A percentile compares a stretch with the other conserved stretches of the same genome.
These are phyloP conservation scores for Priocnemis perturbator DNA, from an alignment of 2,888 invertebrate genomes.

Conservation along the genomic window DNA sequence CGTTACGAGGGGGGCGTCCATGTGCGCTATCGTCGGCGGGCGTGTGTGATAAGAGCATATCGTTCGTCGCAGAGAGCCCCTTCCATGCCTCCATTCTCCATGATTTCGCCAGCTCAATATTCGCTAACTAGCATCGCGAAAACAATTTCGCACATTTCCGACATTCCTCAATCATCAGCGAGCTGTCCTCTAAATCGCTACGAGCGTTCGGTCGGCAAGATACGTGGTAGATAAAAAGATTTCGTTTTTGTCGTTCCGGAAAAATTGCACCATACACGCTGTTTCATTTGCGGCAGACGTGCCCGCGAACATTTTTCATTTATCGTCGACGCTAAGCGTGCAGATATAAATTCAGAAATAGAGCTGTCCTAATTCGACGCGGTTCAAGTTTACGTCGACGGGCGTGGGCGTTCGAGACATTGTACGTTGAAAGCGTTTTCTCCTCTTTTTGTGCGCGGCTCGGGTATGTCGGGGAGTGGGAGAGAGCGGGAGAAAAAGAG, in stretches of 20 bases:
- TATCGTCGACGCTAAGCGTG: too few relatives aligned
- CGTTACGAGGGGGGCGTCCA: slow-evolving; percentile 52
- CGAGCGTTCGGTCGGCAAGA: too few relatives aligned
- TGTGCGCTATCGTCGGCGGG: slow-evolving; percentile 49
- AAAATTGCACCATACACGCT: too few relatives aligned
- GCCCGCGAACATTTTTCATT: too few relatives aligned
- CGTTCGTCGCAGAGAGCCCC: slow-evolving; percentile 29
- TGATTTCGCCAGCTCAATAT: neutral
- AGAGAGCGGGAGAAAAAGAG: slow-evolving; percentile 22
- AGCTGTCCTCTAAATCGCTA: too few relatives aligned
- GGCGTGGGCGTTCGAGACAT: too few relatives aligned
- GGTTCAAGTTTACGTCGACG: too few relatives aligned
- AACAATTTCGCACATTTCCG: neutral
- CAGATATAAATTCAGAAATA: too few relatives aligned
- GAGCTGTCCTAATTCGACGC: neutral
- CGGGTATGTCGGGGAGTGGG: neutral
- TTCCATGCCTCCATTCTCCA: slow-evolving; percentile 22
- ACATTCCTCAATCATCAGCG: too few relatives aligned
- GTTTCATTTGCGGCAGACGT: too few relatives aligned
- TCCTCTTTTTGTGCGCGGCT: neutral
- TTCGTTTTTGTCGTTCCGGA: too few relatives aligned
- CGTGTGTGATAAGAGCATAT: slow-evolving; percentile 52
- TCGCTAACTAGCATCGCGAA: neutral
- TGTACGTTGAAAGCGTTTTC: too few relatives aligned
- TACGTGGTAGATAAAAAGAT: neutral